Conservation (phyloP, 2,113 vertebrate species). For the Glaucomys volans region DNA sequence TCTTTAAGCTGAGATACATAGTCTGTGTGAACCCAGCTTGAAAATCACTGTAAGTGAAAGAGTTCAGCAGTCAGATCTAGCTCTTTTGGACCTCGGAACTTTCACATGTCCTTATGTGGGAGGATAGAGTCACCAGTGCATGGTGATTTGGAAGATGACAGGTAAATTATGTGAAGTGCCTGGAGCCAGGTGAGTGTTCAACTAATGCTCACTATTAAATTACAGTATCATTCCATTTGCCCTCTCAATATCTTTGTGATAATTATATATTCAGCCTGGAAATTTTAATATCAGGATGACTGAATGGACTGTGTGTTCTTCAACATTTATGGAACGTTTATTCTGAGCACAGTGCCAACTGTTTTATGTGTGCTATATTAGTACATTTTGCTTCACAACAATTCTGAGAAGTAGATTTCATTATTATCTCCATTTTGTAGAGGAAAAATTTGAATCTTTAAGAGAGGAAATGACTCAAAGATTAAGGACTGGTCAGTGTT, state of each 20-base stretch:
- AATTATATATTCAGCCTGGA: slow-evolving; percentile 10
- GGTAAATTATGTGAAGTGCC: neutral
- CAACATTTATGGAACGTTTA: neutral
- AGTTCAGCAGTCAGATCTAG: neutral
- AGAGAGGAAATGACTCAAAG: neutral
- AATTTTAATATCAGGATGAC: slow-evolving; percentile 12
- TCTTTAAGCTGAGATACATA: neutral
- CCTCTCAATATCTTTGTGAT: slow-evolving; percentile 1
- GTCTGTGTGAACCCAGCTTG: neutral
- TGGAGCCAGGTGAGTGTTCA: neutral
- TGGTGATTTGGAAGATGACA: neutral
- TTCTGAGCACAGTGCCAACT: neutral
- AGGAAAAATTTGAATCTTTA: neutral
- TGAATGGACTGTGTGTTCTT: neutral
- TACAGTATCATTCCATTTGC: neutral
- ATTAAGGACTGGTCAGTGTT: neutral
- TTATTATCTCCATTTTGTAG: neutral
- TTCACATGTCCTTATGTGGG: neutral
- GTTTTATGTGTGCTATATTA: neutral
- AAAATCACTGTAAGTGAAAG: neutral
- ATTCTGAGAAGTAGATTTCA: neutral
- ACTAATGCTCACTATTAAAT: neutral
- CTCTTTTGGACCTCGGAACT: neutral
- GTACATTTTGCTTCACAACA: neutral
- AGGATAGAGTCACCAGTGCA: neutral